Base-by-base conservation (phyloP, 1,140 invertebrate genomes). In the Drosophila kohkoa region DNA sequence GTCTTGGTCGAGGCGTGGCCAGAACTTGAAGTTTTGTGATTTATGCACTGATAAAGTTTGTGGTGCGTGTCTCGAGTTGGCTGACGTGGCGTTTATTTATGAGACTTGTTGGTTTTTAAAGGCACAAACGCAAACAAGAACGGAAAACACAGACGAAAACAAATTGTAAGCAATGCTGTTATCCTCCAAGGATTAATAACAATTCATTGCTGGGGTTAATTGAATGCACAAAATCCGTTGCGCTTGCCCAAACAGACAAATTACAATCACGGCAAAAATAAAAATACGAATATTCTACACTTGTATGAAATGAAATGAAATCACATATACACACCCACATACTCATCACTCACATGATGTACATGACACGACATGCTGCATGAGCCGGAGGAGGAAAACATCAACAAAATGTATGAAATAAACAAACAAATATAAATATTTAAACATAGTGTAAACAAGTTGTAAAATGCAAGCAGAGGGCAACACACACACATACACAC, bases 11-110 rank as follows among this genome's bases (percentile, higher is more conserved):
- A 13, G 35, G 57, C 49, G n/a, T 63, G 74, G 77, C 45, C 51
- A 55, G 78, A 78, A 69, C 58, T 71, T 69, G 66, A 75, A 81
- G 71, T 64, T 82, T 70, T 80, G 77, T 88, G 83, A 87, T 87
- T 87, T 87, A 87, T 87, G 80, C 57, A 80, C 82, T 88, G 77
- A 63, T 52, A 59, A 68, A 89, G 80, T 75, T 88, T 75, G 79
- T 82, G 79, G 73, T 83, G 80, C 83, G 77, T 87, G 82, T 82
- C 73, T 77, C 52, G n/a, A 51, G 15, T 15, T 35, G 65, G 46
- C 63, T 57, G 41, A 66, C 57, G 35, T 64, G 52, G 67, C 60
- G 35, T 75, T 80, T 88, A 88, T 87, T 80, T 87, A 88, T 77
- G 79, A 77, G 59, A 76, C 77, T 76, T 82, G 55, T 78, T 86